Conservation (phyloP, 2,888 invertebrate genomes). For the Hypercompe scribonia region DNA sequence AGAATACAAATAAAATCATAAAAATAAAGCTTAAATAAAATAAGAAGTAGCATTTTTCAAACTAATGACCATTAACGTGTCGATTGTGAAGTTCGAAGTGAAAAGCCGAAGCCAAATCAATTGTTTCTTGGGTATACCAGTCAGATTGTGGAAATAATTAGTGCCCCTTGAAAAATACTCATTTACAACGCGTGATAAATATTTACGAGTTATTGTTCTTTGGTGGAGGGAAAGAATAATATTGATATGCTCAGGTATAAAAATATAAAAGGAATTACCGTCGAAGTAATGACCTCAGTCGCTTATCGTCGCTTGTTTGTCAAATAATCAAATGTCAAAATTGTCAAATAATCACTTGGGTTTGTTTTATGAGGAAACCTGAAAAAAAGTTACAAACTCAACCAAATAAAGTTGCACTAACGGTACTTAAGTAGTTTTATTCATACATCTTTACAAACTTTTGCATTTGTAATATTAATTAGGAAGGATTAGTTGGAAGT, state of each 20-base stretch:
- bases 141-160: slow-evolving; percentile 83
- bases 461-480: too few species aligned
- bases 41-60: slow-evolving; percentile 54
- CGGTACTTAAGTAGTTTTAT: too few species aligned
- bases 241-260: slow-evolving; percentile 51
- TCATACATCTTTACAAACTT: too few species aligned
- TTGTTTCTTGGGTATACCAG: slow-evolving; percentile 69
- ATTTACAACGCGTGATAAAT: slow-evolving; percentile 84
- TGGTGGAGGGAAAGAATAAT: slow-evolving; percentile 60
- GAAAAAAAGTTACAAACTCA: too few species aligned
- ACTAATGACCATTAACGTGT: slow-evolving; percentile 64
- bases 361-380: too few species aligned
- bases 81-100: slow-evolving; percentile 60
- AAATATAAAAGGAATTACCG: background rate
- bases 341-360: too few species aligned
- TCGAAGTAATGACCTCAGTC: too few species aligned
- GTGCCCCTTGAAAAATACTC: slow-evolving; percentile 82
- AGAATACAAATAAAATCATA: slow-evolving; percentile 24
- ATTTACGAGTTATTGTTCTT: slow-evolving; percentile 85
- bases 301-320: too few species aligned
- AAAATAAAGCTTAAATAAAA: slow-evolving; percentile 45
- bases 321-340: too few species aligned
- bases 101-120: slow-evolving; percentile 73
- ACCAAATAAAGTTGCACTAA: too few species aligned
- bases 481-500: too few species aligned